Evolutionary conservation across 2,888 invertebrate species (phyloP).

Genomic region (Altica lythri): DNA sequence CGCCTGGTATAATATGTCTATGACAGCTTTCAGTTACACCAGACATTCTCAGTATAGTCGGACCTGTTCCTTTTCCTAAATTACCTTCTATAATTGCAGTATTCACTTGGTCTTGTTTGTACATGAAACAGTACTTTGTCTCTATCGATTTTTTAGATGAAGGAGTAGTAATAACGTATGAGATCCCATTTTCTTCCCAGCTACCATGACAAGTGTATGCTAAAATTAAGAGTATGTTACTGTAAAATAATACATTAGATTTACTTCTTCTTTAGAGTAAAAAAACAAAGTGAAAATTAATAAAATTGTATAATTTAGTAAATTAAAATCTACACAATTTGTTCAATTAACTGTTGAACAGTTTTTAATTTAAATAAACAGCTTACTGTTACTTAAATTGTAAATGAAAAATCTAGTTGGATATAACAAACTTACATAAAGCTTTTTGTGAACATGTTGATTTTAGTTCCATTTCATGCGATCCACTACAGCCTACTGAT

Average conservation of each 20-base stretch:
- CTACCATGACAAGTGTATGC: slow-evolving; percentile 76
- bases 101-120: slow-evolving; percentile 54
- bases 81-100: slow-evolving; percentile 43
- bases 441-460: slow-evolving; percentile 60
- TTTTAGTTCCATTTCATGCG: slow-evolving; percentile 66
- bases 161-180: slow-evolving; percentile 72
- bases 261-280: too few species aligned
- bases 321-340: too few species aligned
- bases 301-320: too few species aligned
- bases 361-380: too few species aligned
- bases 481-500: slow-evolving; percentile 65
- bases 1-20: slow-evolving; percentile 60
- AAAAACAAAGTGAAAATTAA: too few species aligned
- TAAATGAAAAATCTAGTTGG: slow-evolving; percentile 4
- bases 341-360: too few species aligned
- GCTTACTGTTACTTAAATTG: too few species aligned
- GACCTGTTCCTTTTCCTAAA: slow-evolving; percentile 44
- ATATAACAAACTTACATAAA: slow-evolving; percentile 56
- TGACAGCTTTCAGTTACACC: slow-evolving; percentile 65
- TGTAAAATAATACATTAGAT: too few species aligned
- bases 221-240: too few species aligned
- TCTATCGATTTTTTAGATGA: slow-evolving; percentile 59
- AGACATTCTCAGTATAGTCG: slow-evolving; percentile 57
- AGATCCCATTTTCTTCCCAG: slow-evolving; percentile 68
- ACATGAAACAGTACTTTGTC: slow-evolving; percentile 68